phyloP scores from a whole-genome alignment of 2,113 vertebrate species.

The Ceyx margarethae region DNA sequence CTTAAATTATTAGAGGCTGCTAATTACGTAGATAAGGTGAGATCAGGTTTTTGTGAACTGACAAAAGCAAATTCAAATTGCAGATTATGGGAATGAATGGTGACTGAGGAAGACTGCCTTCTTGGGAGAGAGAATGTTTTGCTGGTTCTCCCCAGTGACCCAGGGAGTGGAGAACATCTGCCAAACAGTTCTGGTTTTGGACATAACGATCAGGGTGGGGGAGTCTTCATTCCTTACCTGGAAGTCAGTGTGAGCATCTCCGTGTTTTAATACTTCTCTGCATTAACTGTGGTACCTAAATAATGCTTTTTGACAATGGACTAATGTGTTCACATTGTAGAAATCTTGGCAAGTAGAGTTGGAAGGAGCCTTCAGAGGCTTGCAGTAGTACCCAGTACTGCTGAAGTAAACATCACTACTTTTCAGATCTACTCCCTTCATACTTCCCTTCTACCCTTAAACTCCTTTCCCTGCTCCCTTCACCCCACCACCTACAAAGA shows the following conservation, averaged over 20 bases:
- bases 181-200: neutral
- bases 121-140: neutral
- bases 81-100: neutral
- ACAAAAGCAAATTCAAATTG: neutral
- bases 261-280: neutral
- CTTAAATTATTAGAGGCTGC: slow-evolving; percentile 88
- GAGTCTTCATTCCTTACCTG: neutral
- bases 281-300: neutral
- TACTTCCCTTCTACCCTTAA: neutral
- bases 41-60: neutral
- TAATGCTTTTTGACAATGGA: neutral
- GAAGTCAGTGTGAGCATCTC: neutral
- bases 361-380: neutral
- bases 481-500: fast-evolving
- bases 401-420: neutral
- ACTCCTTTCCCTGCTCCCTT: neutral
- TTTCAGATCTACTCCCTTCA: neutral
- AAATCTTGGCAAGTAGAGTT: neutral
- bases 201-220: fast-evolving
- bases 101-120: neutral
- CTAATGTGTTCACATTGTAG: neutral
- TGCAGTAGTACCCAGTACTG: neutral
- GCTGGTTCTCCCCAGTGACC: neutral
- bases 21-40: slow-evolving; percentile 97
- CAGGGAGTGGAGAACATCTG: neutral